Evolutionary conservation across 2,888 invertebrate species (phyloP).

Genomic region (Catocala nupta): DNA sequence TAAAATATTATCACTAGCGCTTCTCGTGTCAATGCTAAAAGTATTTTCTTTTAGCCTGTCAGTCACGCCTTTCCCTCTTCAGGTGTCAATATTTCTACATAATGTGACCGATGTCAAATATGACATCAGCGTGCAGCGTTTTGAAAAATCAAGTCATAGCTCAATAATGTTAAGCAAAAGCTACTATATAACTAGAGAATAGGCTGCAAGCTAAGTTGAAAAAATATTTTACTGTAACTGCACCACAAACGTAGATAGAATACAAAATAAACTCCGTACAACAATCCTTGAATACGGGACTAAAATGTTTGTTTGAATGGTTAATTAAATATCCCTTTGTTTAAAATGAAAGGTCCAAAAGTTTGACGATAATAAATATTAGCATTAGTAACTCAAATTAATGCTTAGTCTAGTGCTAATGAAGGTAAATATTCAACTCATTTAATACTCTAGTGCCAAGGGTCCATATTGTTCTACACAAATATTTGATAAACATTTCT

Average conservation of each 20-base stretch:
- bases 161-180: no score
- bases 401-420: neutral
- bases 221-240: no score
- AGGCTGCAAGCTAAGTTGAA: no score
- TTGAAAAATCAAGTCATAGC: no score
- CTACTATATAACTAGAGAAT: no score
- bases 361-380: conserved; percentile 3
- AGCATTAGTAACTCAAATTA: conserved; percentile 2
- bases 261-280: no score
- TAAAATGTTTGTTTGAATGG: neutral
- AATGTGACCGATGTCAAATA: no score
- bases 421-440: conserved; percentile 3
- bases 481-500: neutral
- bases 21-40: neutral
- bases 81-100: no score
- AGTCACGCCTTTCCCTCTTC: neutral
- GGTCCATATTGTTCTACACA: neutral
- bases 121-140: no score
- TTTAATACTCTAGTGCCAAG: neutral
- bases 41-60: neutral
- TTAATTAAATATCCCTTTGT: conserved; percentile 8
- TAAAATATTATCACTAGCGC: no score
- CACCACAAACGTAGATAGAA: no score
- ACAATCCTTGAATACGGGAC: no score
- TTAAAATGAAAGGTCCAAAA: neutral